Evolutionary conservation across 2,888 invertebrate genomes (phyloP), one percentile per base, ranked within the genome.

Genomic region (Leucania comma): DNA sequence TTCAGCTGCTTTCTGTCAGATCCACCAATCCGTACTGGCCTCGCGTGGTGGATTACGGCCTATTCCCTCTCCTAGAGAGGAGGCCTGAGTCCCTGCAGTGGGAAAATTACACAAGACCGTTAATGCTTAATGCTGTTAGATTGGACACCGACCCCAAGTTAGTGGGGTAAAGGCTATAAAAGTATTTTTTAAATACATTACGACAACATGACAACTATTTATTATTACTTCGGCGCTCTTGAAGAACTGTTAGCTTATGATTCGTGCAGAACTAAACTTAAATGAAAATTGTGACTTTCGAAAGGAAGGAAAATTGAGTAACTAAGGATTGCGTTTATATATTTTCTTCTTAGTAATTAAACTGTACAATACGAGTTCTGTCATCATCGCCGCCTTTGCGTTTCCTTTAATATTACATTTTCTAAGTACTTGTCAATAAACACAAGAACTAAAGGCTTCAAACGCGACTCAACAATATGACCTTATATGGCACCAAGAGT

Each of bases 231-330:
- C 42, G 42, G 17, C 42, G 17, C 17, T 42, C 42, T 42, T 42
- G 17, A 42, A 42, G 42, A 42, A 42, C 42, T 42, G 42, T 42
- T 42, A 42, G 56, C 67, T 80, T 68, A 83, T 42, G 59, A 63
- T 58, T 59, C 64, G 32, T 61, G 60, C 61, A 62, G 65, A 68
- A 62, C 71, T 53, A 48, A 75, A 59, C 75, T 63, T n/a, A 60
- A n/a, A 54, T 64, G 58, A 64, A 66, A 63, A 60, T 22, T 26
- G 38, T 62, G 26, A 59, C 57, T 59, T 65, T 66, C 32, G 5
- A 61, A 26, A 57, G 14, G 6, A 2, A 12, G 9, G 12, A 50
- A 63, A 35, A 35, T 56, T 53, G 12, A 20, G 14, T 59, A n/a
- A 50, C 22, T 14, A n/a, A 53, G 22, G 53, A 20, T 50, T 26